Evolutionary conservation across 2,797 vertebrate species (phyloP), one percentile per base, ranked within the genome.

Genomic region (Hippopotamyrus pictus): DNA sequence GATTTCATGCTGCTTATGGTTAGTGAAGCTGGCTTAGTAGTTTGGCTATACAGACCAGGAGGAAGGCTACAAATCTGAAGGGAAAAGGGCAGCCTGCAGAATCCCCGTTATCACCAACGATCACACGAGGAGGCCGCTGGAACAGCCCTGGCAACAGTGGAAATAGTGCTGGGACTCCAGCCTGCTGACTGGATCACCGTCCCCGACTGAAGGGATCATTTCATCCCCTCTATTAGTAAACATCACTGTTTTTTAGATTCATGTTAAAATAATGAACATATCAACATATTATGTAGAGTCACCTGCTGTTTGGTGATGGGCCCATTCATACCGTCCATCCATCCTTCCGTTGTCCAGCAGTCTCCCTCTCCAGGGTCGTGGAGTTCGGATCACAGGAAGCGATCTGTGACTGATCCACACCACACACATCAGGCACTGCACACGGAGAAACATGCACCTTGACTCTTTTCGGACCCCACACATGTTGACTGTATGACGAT

Each of bases 1-100:
- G 92, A 94, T 96, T 92, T 95, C 95, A 92, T 95, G 93, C 91
- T 94, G 93, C 92, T 95, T 93, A 92, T 92, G 92, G 93, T 94
- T 94, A 92, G 92, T 88, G 14, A 95, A 95, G 94, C 94, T 94
- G 94, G 91, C 84, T 9, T 87, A 91, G 89, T 90, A 91, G 88
- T 92, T 93, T 54, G 89, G 90, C 92, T 91, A 91, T 93, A 90
- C 92, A 88, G 92, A 90, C 89, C 84, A 87, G 90, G n/a, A 91
- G 93, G 93, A 96, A 93, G 92, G 90, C 90, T 89, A 92, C 94
- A 93, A 93, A 92, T 89, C 76, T 92, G 93, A 92, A 91, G 92
- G 92, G 90, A 91, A 93, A 93, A 95, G 95, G 91, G 88, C 57
- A 41, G 17, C 50, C 19, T 50, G 48, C 9, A 65, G 2, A 62